These are phyloP conservation scores for Vulpes lagopus DNA, from an alignment of 2,113 vertebrate genomes.

Conservation along the genomic window DNA sequence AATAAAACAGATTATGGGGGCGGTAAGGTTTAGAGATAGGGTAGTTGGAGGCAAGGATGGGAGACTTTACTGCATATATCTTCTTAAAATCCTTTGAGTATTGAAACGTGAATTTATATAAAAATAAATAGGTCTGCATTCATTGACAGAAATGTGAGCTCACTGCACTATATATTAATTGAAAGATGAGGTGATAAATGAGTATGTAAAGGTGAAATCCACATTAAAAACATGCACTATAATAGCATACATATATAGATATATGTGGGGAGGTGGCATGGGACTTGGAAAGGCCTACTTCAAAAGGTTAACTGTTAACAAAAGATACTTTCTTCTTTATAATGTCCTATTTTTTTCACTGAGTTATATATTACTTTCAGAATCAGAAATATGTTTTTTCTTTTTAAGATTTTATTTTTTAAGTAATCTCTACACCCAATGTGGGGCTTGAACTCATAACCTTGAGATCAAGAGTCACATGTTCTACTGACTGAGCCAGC, in stretches of 20 bases:
- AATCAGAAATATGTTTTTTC: background rate
- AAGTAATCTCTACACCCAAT: background rate
- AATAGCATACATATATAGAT: background rate
- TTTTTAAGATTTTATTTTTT: background rate
- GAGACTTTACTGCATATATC: background rate
- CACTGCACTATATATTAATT: background rate
- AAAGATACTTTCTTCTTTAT: background rate
- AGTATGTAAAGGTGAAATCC: background rate
- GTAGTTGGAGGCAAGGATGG: background rate
- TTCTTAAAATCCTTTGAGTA: conserved; percentile 28
- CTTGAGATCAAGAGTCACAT: background rate
- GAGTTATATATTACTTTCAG: conserved; percentile 26
- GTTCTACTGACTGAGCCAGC: background rate
- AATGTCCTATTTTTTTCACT: background rate
- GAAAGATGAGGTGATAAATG: background rate
- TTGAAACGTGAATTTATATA: conserved; percentile 6
- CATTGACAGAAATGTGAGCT: background rate
- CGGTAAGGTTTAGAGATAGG: background rate
- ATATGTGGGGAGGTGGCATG: background rate
- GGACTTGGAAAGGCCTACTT: background rate
- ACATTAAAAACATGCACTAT: background rate
- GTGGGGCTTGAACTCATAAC: background rate
- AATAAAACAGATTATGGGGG: background rate
- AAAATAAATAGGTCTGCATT: background rate
- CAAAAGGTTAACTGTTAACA: background rate